Evolutionary conservation across 2,797 vertebrate species (phyloP).

Genomic region (Geotrypetes seraphini): DNA sequence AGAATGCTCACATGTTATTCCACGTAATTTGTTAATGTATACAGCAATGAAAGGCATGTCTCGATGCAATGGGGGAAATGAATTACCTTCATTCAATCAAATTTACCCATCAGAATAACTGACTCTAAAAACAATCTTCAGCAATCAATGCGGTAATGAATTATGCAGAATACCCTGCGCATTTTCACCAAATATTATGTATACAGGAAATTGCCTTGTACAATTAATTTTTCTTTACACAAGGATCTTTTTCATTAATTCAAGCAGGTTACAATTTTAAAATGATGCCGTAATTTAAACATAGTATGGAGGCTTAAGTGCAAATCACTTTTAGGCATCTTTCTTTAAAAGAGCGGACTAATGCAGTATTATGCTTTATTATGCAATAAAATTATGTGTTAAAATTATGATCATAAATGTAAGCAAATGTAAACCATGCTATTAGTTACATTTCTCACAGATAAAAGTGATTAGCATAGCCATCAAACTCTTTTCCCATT

Average conservation of each 20-base stretch:
- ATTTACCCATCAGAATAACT: conserved; percentile 38
- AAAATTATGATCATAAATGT: conserved; percentile 73
- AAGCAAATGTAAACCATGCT: conserved; percentile 69
- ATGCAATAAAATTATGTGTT: conserved; percentile 69
- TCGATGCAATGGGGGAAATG: conserved; percentile 5
- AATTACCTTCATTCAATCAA: conserved; percentile 26
- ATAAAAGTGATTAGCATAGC: conserved; percentile 77
- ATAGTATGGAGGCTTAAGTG: conserved; percentile 45
- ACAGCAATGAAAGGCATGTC: conserved; percentile 3
- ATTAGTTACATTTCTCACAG: conserved; percentile 74
- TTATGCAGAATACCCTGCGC: conserved; percentile 35
- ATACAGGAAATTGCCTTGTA: conserved; percentile 30
- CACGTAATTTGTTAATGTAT: conserved; percentile 10
- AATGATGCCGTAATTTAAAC: conserved; percentile 49
- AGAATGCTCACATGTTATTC: conserved; percentile 15
- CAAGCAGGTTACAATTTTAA: conserved; percentile 43
- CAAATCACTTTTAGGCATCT: conserved; percentile 61
- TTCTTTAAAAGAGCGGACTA: conserved; percentile 47
- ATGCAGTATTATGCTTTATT: conserved; percentile 72
- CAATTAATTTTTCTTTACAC: conserved; percentile 41
- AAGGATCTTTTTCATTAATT: conserved; percentile 38
- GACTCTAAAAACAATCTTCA: conserved; percentile 30
- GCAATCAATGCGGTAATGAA: conserved; percentile 27
- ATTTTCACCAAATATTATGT: conserved; percentile 32
- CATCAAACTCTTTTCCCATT: conserved; percentile 67